phyloP scores from a whole-genome alignment of 2,888 invertebrate genomes.

The Dicyrtomina minuta region DNA sequence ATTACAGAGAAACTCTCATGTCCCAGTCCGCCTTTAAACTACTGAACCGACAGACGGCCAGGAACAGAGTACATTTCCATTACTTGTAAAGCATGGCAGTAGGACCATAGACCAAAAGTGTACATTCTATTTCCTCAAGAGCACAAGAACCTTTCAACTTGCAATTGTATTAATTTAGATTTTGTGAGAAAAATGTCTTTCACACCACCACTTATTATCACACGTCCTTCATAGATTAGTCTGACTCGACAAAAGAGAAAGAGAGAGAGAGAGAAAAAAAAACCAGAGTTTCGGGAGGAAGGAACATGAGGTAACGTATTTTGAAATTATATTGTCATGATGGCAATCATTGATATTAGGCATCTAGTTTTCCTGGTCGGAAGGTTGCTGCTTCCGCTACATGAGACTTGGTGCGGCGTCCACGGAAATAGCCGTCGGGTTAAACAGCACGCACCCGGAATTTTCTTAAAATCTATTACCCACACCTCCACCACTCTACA shows the following conservation, averaged over 20 bases:
- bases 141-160: too few species aligned
- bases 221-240: constrained; percentile 14
- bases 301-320: constrained; percentile 29
- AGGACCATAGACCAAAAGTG: too few species aligned
- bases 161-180: constrained; percentile 1
- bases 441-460: constrained; percentile 52
- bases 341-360: constrained; percentile 54
- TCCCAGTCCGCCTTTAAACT: too few species aligned
- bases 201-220: constrained; percentile 22
- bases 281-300: too few species aligned
- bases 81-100: too few species aligned
- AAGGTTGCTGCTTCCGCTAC: constrained; percentile 52
- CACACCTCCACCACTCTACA: constrained; percentile 35
- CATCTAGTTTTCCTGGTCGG: constrained; percentile 53
- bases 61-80: too few species aligned
- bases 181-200: constrained; percentile 17
- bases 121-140: too few species aligned
- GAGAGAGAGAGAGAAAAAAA: too few species aligned
- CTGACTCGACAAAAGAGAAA: constrained; percentile 15
- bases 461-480: constrained; percentile 51
- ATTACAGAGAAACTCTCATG: too few species aligned
- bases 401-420: constrained; percentile 52
- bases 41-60: too few species aligned
- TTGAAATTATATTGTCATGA: constrained; percentile 53
- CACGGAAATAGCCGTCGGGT: constrained; percentile 53